A percentile compares a stretch with the other conserved stretches of the same genome.
Conservation (phyloP, 2,888 invertebrate genomes). For the Ormyrus thymus region DNA sequence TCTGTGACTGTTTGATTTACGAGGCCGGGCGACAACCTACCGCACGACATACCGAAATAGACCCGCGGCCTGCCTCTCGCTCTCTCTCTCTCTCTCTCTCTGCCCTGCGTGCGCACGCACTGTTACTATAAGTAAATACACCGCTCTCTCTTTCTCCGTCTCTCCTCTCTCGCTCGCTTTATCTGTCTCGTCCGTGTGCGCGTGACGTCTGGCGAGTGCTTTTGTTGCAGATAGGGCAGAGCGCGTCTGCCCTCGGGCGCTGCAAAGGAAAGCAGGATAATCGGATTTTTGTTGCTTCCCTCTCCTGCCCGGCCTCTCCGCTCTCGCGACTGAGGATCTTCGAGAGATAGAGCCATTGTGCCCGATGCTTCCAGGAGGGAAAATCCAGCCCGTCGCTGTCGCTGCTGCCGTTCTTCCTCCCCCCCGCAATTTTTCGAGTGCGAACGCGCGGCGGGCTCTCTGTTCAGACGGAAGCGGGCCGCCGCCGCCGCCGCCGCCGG, state of each 20-base stretch:
- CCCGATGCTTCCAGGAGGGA: too few relatives aligned
- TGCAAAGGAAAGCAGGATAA: conserved; percentile 16
- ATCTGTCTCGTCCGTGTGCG: not conserved
- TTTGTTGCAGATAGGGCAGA: conserved; percentile 16
- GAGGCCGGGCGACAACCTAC: conserved; percentile 69
- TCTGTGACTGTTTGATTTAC: conserved; percentile 69
- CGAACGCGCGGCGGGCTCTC: not conserved
- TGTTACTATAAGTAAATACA: conserved; percentile 24
- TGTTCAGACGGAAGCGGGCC: not conserved
- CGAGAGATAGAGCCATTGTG: too few relatives aligned
- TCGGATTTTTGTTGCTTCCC: conserved; percentile 15
- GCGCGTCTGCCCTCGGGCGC: not conserved
- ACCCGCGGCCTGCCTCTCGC: conserved; percentile 31
- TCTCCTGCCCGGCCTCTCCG: not conserved
- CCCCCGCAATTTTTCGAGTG: not conserved
- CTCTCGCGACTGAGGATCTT: not conserved
- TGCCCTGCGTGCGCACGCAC: not conserved
- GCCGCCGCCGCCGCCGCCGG: too few relatives aligned
- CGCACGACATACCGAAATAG: conserved; percentile 69
- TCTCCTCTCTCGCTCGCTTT: not conserved
- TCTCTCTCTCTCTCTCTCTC: not conserved
- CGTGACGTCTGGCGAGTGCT: conserved; percentile 34
- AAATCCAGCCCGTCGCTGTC: too few relatives aligned
- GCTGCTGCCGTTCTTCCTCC: not conserved
- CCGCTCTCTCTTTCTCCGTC: conserved; percentile 19